Base-by-base conservation (phyloP, 1,140 invertebrate genomes). In the Scaptomyza graminum region DNA sequence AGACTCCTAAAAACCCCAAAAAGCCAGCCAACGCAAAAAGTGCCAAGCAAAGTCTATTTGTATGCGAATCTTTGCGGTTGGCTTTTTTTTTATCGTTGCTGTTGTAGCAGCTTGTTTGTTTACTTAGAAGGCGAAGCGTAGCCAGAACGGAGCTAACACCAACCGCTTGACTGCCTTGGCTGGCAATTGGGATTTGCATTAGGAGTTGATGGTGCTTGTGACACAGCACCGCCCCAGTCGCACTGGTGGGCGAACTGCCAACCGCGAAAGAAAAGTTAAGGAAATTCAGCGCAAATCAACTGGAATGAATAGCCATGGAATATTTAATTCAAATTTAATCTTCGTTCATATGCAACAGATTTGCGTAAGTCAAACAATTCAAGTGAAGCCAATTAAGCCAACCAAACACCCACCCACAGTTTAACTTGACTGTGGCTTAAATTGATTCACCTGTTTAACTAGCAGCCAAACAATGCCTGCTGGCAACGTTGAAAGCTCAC, bases 51-150 rank as follows among this genome's bases (percentile, higher is more conserved):
- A 75, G 62, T 77, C 72, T 71, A 75, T 77, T 77, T 77, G 67
- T 77, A 62, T 75, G 72, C 72, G 75, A 62, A 44, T 77, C 56
- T 60, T 57, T 63, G 71, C 63, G 74, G 70, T 60, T 69, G 67
- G 62, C 73, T 73, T 61, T 41, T 34, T 34, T 34, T 34, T 34
- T 9, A 9, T 34, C 8, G 31, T 2, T 34, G 31, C 7, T 34
- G 31, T 34, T 34, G 8, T 34, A 9, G 6, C 8, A n/a, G 37
- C 12, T 41, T 41, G 11, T 41, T 71, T 71, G 55, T 74, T 46
- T 67, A 64, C 39, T 43, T 28, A 46, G 56, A 31, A 52, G 31
- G 16, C 18, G 51, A 65, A 37, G 43, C 28, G 43, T 31, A 25
- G 49, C 11, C 49, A 34, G 18, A 12, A 34, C 62, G 28, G 51